Evolutionary conservation across 1,140 invertebrate species (phyloP), one percentile per base, ranked within the genome.

Genomic region (Dendroctonus valens): DNA sequence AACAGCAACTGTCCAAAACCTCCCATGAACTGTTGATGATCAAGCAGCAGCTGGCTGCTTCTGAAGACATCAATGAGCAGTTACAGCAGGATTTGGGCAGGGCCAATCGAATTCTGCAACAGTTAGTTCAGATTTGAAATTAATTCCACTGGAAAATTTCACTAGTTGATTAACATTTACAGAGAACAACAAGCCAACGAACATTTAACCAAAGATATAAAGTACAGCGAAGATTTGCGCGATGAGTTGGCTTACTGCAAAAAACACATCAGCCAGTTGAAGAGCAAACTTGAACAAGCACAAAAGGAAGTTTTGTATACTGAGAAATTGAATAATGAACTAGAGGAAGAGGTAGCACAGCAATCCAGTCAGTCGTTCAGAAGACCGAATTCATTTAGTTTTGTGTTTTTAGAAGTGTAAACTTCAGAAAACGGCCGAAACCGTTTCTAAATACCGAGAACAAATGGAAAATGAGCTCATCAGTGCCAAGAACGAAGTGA

Each of bases 61-160:
- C 63, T 5, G 69, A 73, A 51, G 71, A 73, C 12, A 69, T 68
- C 60, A 73, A 73, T 55, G 71, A 73, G n/a, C 40, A 54, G 7
- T 40, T 73, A 11, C 62, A 68, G 41, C 50, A 49, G 14, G 67
- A 73, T 49, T 50, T 73, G 46, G 48, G 68, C 8, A 63, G 44
- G 42, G 37, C 67, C 48, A 67, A 63, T 42, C 63, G 58, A 59
- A 61, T 41, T 41, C 60, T 71, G 39, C 49, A 65, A 64, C 14
- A 26, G 37, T 58, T 3, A 58, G 26, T 14, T 42, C 40, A 40
- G 3, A 6, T 2, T 5, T 37, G 0, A 44, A 3, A 12, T 52
- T 52, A 41, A 40, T n/a, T 52, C 8, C 41, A 5, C 0, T 39
- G 5, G 6, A 39, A n/a, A 12, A 52, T 41, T 5, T 62, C 39